A percentile compares a stretch with the other conserved stretches of the same genome.
Evolutionary conservation across 1,140 invertebrate species (phyloP).

Genomic region (Dermatophagoides farinae): DNA sequence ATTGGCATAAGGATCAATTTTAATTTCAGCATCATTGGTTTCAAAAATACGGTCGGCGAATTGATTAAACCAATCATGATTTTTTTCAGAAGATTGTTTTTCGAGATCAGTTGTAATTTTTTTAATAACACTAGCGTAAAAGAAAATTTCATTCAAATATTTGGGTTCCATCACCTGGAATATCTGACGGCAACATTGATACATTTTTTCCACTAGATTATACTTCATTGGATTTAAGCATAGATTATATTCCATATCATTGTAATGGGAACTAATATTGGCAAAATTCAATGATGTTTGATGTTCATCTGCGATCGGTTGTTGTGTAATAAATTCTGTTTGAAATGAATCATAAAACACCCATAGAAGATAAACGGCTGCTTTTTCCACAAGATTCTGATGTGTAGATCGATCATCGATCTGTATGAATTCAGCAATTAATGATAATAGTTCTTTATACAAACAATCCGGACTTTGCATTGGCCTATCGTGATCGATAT

Average conservation of each 20-base stretch:
- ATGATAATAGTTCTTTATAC: neutral
- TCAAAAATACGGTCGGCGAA: neutral
- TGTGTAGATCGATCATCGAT: neutral
- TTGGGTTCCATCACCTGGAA: neutral
- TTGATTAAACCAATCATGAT: neutral
- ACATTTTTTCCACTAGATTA: neutral
- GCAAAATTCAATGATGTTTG: neutral
- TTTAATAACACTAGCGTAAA: neutral
- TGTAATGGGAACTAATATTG: neutral
- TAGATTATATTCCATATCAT: neutral
- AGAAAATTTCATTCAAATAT: neutral
- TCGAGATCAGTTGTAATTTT: neutral
- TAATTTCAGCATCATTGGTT: too few relatives aligned
- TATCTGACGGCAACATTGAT: neutral
- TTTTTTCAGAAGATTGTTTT: neutral
- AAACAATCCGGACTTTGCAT: neutral
- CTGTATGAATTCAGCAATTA: neutral
- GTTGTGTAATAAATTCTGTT: neutral
- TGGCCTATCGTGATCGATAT: neutral
- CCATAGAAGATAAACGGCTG: conserved; percentile 3
- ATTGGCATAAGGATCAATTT: neutral
- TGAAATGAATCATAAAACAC: neutral
- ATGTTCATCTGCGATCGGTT: neutral
- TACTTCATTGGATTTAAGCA: neutral
- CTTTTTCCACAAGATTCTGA: neutral